Percentiles rank a stretch among this genome's conserved stretches.
phyloP scores from a whole-genome alignment of 1,140 invertebrate species.

The Aphidius gifuensis region DNA sequence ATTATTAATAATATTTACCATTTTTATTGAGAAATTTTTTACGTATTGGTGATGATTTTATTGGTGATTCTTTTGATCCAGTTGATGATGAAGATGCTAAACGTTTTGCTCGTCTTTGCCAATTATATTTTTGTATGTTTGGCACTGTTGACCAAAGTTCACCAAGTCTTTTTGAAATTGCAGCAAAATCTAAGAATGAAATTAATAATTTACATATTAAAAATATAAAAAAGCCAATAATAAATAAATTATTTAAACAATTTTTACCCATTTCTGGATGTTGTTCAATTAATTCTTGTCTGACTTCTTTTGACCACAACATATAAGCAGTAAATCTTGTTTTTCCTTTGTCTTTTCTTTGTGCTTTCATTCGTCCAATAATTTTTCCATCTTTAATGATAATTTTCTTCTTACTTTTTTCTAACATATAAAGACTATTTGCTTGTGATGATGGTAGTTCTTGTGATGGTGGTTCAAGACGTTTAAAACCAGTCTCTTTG shows the following conservation, averaged over 20 bases:
- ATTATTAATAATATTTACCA: conserved; percentile 2
- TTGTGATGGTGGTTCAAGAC: conserved; percentile 56
- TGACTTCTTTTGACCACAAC: conserved; percentile 81
- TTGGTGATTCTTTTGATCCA: conserved; percentile 41
- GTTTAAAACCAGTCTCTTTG: conserved; percentile 53
- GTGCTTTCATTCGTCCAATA: conserved; percentile 66
- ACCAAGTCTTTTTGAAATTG: conserved; percentile 75
- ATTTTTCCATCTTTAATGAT: conserved; percentile 73
- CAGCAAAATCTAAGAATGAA: conserved; percentile 65
- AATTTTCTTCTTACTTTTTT: conserved; percentile 74
- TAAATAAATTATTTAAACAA: background rate
- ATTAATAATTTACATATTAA: conserved; percentile 24
- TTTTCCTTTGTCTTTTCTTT: conserved; percentile 77
- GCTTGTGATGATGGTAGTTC: conserved; percentile 54
- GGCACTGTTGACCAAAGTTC: conserved; percentile 81
- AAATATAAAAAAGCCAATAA: background rate
- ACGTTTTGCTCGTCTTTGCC: conserved; percentile 73
- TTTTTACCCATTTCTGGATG: conserved; percentile 71
- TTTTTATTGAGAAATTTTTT: conserved; percentile 56
- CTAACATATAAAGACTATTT: conserved; percentile 72
- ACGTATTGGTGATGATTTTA: conserved; percentile 46
- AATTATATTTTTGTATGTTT: conserved; percentile 61
- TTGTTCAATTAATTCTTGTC: conserved; percentile 68
- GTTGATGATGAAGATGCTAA: conserved; percentile 52
- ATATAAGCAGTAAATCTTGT: conserved; percentile 83